Evolutionary conservation across 2,797 vertebrate species (phyloP).

Genomic region (Lepidocolaptes lacrymiger): DNA sequence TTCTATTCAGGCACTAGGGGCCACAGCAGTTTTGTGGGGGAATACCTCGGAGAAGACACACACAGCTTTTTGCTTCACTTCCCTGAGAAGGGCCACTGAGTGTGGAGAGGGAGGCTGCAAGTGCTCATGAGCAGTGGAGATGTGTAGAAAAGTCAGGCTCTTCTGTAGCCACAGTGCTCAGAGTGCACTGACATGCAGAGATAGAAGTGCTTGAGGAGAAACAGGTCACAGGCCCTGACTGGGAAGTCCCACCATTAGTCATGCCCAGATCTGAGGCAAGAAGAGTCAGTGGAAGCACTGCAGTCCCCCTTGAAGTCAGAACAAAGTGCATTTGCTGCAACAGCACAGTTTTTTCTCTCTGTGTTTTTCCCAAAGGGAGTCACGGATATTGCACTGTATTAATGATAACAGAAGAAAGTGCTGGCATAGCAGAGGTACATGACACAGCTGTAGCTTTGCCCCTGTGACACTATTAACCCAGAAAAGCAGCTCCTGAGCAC

Average conservation of each 20-base stretch:
- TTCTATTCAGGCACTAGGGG: background rate
- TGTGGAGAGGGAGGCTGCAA: rapidly evolving
- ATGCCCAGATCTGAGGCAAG: background rate
- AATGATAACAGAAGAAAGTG: background rate
- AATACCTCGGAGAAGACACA: background rate
- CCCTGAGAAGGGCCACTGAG: background rate
- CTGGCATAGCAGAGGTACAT: background rate
- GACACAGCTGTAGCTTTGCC: background rate
- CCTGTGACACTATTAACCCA: background rate
- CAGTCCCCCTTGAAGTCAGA: background rate
- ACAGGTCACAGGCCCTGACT: rapidly evolving
- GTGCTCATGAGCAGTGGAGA: background rate
- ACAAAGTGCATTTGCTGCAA: background rate
- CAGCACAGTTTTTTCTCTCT: background rate
- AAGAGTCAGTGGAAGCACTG: background rate
- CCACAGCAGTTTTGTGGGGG: background rate
- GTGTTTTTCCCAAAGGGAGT: background rate
- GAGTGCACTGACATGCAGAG: background rate
- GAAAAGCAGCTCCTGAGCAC: background rate
- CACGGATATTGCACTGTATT: background rate
- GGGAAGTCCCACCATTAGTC: background rate
- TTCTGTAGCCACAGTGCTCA: background rate
- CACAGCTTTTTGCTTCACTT: background rate
- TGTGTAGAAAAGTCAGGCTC: background rate
- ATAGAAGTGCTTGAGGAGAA: background rate